Conservation (phyloP, 2,888 invertebrate genomes). For the Parnassius apollo region DNA sequence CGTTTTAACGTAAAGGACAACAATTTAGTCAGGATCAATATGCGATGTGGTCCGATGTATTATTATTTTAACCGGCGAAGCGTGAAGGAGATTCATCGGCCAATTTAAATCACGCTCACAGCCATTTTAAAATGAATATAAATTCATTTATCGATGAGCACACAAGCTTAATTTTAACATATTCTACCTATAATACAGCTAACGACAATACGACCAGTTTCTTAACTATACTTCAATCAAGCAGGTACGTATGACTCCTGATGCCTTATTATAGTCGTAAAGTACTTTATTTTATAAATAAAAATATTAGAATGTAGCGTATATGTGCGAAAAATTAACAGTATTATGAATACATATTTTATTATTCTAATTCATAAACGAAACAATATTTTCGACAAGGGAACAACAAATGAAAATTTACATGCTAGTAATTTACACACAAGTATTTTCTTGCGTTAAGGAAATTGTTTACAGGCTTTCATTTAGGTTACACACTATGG, state of each 20-base stretch:
- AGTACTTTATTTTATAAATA: constrained; percentile 26
- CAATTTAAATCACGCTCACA: constrained; percentile 51
- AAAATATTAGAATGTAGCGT: not conserved
- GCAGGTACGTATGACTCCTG: constrained; percentile 58
- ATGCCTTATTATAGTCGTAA: constrained; percentile 25
- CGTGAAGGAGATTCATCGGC: constrained; percentile 47
- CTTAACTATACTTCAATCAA: constrained; percentile 25
- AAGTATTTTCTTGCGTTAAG: not conserved
- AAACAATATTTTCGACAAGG: not conserved
- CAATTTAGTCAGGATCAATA: constrained; percentile 31
- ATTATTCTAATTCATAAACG: not conserved
- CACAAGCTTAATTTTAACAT: not conserved
- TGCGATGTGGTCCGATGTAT: constrained; percentile 37
- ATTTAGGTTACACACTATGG: constrained; percentile 7
- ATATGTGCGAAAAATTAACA: constrained; percentile 3
- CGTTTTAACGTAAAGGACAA: not conserved
- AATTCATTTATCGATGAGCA: constrained; percentile 46
- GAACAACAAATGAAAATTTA: constrained; percentile 1
- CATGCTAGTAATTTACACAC: not conserved
- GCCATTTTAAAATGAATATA: constrained; percentile 59
- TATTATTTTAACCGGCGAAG: constrained; percentile 55
- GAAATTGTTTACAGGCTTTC: constrained; percentile 7
- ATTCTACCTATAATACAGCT: constrained; percentile 2
- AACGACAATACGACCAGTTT: constrained; percentile 12
- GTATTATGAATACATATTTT: not conserved